Evolutionary conservation across 1,140 invertebrate species (phyloP), one percentile per base, ranked within the genome.

Genomic region (Drosophila ironensis): DNA sequence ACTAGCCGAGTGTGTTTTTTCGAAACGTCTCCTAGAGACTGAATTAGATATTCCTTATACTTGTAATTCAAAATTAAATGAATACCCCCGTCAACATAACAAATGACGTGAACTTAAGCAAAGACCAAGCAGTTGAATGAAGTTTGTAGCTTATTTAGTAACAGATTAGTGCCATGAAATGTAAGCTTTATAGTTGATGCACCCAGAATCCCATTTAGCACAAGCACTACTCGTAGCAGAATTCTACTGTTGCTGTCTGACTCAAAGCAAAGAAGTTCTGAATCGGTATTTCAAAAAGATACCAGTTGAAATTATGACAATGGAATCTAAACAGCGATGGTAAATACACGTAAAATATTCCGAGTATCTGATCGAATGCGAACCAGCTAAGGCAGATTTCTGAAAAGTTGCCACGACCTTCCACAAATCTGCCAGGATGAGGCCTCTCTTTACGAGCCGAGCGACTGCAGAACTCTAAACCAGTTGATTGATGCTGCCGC

Each of bases 271-370:
- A 33, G n/a, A n/a, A n/a, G n/a, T 30, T 30, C 12, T 11, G 24
- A 66, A 48, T n/a, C 45, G 72, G 76, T 81, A 82, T 76, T 72
- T 54, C 25, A 82, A 84, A 72, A 84, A 82, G 78, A 82, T 77
- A 77, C 24, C 46, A 51, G 4, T 11, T 59, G 33, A 52, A 48
- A 25, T 14, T 33, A 47, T 53, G 12, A 47, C 24, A 35, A 33
- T 53, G 53, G 33, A 69, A 60, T 25, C 51, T 22, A 52, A 86
- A 80, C 80, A 86, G 75, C 81, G 80, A 86, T 86, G 80, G 80
- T 68, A 86, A 80, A 86, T 86, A 86, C 80, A 86, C 80, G 80
- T 86, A 86, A 86, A 86, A 82, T 82, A 81, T 81, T 81, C 35
- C 45, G 72, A 77, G 73, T 70, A 73, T 70, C 52, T 33, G 17